These are phyloP conservation scores for Cichlasoma orientale DNA, from an alignment of 2,797 vertebrate species.

Conservation along the genomic window DNA sequence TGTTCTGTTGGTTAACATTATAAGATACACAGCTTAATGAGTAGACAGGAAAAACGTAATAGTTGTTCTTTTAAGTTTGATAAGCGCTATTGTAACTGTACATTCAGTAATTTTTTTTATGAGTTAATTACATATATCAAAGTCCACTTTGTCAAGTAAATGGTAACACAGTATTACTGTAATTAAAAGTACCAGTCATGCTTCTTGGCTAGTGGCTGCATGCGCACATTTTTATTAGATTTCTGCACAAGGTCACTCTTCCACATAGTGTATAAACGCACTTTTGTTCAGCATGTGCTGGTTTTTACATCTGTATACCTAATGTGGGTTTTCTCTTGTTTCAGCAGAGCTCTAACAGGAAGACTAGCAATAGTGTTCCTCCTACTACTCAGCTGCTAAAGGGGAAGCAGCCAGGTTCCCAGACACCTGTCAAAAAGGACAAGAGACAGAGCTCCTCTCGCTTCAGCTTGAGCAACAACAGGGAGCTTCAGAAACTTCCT, in stretches of 20 bases:
- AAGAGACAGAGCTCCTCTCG: conserved; percentile 93
- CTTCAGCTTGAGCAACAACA: conserved; percentile 92
- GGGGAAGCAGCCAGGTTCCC: conserved; percentile 89
- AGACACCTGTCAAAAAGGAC: conserved; percentile 91
- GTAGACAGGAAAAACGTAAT: background rate
- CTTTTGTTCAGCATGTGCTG: background rate
- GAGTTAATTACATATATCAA: background rate
- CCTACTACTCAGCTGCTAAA: conserved; percentile 90
- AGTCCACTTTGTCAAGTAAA: background rate
- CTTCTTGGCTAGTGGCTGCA: background rate
- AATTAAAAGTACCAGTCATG: conserved; percentile 20
- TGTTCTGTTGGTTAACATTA: background rate
- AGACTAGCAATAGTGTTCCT: conserved; percentile 84
- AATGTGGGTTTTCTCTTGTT: conserved; percentile 33
- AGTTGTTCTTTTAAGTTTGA: background rate
- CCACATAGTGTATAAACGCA: background rate
- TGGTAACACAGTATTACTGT: background rate
- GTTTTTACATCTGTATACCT: background rate
- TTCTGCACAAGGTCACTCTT: background rate
- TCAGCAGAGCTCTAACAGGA: conserved; percentile 88
- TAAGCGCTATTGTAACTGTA: background rate
- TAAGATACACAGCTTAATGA: background rate
- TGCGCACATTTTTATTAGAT: background rate
- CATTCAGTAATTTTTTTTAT: background rate
- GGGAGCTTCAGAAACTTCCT: conserved; percentile 96